phyloP scores from a whole-genome alignment of 1,140 invertebrate genomes.

The Whitmania pigra region DNA sequence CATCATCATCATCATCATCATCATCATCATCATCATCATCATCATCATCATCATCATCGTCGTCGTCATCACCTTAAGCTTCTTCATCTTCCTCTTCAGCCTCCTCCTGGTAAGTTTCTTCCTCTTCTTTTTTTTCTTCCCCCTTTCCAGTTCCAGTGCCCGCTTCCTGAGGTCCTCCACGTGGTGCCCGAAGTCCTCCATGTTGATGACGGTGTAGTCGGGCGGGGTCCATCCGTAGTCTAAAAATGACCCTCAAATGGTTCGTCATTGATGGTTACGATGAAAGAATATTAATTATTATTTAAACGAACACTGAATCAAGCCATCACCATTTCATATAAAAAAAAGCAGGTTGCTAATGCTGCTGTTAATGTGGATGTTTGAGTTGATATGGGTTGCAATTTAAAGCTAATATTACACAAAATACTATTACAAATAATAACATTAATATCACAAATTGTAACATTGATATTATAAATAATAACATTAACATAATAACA shows the following conservation, averaged over 20 bases:
- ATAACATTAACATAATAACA: neutral
- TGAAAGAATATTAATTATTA: neutral
- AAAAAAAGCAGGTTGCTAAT: too few species aligned
- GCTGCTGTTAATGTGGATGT: neutral
- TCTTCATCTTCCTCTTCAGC: slow-evolving; percentile 24
- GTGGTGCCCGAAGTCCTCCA: neutral
- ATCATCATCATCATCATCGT: neutral
- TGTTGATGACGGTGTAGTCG: slow-evolving; percentile 7
- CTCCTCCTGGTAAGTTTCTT: slow-evolving; percentile 16
- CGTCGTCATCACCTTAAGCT: slow-evolving; percentile 16
- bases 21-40: neutral
- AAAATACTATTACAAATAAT: neutral
- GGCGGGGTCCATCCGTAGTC: neutral
- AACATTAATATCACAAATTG: neutral
- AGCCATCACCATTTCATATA: too few species aligned
- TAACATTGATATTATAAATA: neutral
- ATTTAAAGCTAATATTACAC: neutral
- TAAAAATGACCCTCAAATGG: neutral
- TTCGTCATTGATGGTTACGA: neutral
- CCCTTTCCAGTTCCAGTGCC: slow-evolving; percentile 5
- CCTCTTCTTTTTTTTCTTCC: slow-evolving; percentile 22
- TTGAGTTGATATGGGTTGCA: neutral
- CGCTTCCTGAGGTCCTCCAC: neutral
- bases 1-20: neutral
- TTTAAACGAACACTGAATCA: too few species aligned